Conservation (phyloP, 2,888 invertebrate genomes). For the Dicyrtoma fusca region DNA sequence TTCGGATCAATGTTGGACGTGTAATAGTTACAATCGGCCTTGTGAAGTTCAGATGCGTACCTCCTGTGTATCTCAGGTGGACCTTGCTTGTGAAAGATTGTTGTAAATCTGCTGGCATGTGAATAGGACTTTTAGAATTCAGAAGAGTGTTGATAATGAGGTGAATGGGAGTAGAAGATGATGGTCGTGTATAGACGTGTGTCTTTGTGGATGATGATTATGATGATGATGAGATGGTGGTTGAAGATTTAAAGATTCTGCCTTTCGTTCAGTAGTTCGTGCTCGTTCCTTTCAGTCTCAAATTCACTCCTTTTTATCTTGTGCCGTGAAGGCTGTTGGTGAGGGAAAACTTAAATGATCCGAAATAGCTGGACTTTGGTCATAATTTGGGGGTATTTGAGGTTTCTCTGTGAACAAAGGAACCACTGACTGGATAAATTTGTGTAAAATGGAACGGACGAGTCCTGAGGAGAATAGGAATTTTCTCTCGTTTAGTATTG, state of each 20-base stretch:
- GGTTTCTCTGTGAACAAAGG: conserved; percentile 41
- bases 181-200: conserved; percentile 17
- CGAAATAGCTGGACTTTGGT: conserved; percentile 32
- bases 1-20: too few species aligned
- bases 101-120: too few species aligned
- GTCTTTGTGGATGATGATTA: conserved; percentile 23
- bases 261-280: not conserved
- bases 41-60: too few species aligned
- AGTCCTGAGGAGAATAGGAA: conserved; percentile 36
- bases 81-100: too few species aligned
- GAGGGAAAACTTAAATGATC: conserved; percentile 31
- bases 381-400: conserved; percentile 39
- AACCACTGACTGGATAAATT: conserved; percentile 41
- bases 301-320: conserved; percentile 5
- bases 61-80: too few species aligned
- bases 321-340: not conserved
- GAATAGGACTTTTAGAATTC: not conserved
- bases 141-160: conserved; percentile 25
- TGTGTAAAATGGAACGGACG: conserved; percentile 38
- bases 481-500: conserved; percentile 11
- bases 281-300: not conserved
- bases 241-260: conserved; percentile 30
- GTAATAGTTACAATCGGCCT: too few species aligned
- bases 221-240: conserved; percentile 30
- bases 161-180: conserved; percentile 20